These are phyloP conservation scores for Archocentrus centrarchus DNA, from an alignment of 2,113 vertebrate species.

Conservation along the genomic window DNA sequence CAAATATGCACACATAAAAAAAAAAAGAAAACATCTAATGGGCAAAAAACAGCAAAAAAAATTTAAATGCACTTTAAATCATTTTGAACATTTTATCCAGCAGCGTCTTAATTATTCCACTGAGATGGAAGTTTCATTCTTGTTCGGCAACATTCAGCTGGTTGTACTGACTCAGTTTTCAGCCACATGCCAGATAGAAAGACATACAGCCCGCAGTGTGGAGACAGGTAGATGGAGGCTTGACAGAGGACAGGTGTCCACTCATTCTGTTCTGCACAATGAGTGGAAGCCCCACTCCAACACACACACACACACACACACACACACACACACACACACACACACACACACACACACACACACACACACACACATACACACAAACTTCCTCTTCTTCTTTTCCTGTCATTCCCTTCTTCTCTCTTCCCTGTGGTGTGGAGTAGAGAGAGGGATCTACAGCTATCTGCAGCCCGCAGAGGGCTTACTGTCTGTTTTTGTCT, in stretches of 20 bases:
- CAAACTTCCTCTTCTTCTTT: neutral
- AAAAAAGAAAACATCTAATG: neutral
- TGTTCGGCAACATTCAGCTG: slow-evolving; percentile 20
- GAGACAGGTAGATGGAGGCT: slow-evolving; percentile 49
- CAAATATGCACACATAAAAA: slow-evolving; percentile 20
- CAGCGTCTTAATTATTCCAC: slow-evolving; percentile 1
- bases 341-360: too few species aligned
- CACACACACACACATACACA: too few species aligned
- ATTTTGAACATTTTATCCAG: neutral
- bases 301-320: neutral
- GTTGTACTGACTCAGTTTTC: slow-evolving; percentile 22
- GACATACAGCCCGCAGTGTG: slow-evolving; percentile 24
- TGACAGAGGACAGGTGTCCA: slow-evolving; percentile 75
- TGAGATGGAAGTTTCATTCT: slow-evolving; percentile 2
- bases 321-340: neutral
- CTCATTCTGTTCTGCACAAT: slow-evolving; percentile 48
- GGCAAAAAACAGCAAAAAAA: slow-evolving; percentile 5
- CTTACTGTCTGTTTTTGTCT: slow-evolving; percentile 49
- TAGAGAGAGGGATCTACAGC: slow-evolving; percentile 45
- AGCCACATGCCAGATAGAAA: slow-evolving; percentile 33
- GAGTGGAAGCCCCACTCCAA: neutral
- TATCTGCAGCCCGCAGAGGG: slow-evolving; percentile 40
- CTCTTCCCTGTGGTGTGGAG: slow-evolving; percentile 45
- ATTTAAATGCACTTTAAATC: neutral
- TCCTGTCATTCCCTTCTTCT: slow-evolving; percentile 38